Conservation (phyloP, 2,113 vertebrate species). For the Struthio camelus region DNA sequence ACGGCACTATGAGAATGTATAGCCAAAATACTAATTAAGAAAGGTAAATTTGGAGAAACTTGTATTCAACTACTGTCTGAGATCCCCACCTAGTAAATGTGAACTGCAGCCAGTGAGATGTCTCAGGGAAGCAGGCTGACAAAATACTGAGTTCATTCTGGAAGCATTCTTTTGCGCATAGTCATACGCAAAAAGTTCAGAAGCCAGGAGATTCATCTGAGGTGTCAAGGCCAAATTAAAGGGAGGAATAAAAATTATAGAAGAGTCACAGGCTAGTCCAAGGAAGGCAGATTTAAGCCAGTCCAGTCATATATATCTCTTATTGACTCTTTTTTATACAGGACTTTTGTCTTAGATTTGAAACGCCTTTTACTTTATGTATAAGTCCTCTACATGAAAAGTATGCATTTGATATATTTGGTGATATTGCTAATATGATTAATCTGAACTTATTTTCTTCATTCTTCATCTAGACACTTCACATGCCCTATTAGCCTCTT, state of each 20-base stretch:
- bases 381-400: neutral
- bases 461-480: neutral
- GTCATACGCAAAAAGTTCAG: neutral
- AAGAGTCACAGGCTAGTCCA: neutral
- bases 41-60: neutral
- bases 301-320: neutral
- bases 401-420: neutral
- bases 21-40: neutral
- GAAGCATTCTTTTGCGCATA: neutral
- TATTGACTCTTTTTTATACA: neutral
- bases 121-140: neutral
- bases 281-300: neutral
- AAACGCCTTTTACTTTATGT: neutral
- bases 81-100: neutral
- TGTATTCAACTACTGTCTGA: neutral
- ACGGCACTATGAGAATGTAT: neutral
- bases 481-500: neutral
- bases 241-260: neutral
- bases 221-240: neutral
- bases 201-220: neutral
- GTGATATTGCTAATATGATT: neutral
- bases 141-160: neutral
- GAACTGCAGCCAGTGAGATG: neutral
- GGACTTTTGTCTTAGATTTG: neutral
- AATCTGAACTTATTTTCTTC: neutral